Evolutionary conservation across 2,113 vertebrate species (phyloP).

Genomic region (Melanostigma gelatinosum): DNA sequence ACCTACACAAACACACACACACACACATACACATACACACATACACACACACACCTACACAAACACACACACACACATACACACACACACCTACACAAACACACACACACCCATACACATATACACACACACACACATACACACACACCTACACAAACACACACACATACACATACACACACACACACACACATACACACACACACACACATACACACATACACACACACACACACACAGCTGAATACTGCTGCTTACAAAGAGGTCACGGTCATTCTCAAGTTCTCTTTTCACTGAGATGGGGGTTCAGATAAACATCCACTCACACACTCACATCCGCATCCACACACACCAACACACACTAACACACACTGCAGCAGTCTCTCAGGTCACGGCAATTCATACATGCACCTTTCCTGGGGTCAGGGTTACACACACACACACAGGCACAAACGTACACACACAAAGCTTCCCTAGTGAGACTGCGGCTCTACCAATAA

Average conservation of each 20-base stretch:
- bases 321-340: neutral
- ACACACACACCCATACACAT: slow-evolving; percentile 23
- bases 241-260: slow-evolving; percentile 6
- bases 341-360: neutral
- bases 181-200: too few species aligned
- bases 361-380: slow-evolving; percentile 10
- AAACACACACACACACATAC: too few species aligned
- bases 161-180: neutral
- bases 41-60: neutral
- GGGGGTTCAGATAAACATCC: slow-evolving; percentile 4
- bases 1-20: slow-evolving; percentile 21
- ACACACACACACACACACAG: neutral
- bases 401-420: slow-evolving; percentile 41
- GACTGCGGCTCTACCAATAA: slow-evolving; percentile 61
- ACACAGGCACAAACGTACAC: slow-evolving; percentile 2
- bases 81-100: too few species aligned
- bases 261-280: slow-evolving; percentile 43
- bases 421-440: slow-evolving; percentile 56
- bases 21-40: neutral
- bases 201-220: neutral
- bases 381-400: slow-evolving; percentile 56
- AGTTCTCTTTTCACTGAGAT: slow-evolving; percentile 32
- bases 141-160: slow-evolving; percentile 4
- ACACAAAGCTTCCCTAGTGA: slow-evolving; percentile 30
- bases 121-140: slow-evolving; percentile 20